Percentiles rank a stretch among this genome's conserved stretches.
phyloP scores from a whole-genome alignment of 2,888 invertebrate genomes.

The Corbicula japonica region DNA sequence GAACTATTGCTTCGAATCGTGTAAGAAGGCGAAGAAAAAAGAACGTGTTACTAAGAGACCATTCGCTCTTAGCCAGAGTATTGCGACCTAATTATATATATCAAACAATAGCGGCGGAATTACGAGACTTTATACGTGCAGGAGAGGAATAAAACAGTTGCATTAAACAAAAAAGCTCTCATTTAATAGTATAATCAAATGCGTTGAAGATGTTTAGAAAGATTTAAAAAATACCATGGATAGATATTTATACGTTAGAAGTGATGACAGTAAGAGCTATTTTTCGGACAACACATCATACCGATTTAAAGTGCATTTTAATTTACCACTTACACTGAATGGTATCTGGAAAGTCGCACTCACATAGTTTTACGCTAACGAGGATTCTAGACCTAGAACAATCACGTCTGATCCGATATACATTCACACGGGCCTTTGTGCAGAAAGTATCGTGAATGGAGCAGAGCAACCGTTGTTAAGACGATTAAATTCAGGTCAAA shows the following conservation, averaged over 20 bases:
- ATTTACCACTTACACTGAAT: constrained; percentile 17
- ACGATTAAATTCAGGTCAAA: constrained; percentile 38
- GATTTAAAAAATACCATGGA: constrained; percentile 9
- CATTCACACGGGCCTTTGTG: constrained; percentile 43
- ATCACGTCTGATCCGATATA: constrained; percentile 23
- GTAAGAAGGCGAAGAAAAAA: background rate
- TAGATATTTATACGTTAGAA: constrained; percentile 16
- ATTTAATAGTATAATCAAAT: background rate
- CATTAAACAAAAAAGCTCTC: no score
- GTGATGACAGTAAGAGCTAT: constrained; percentile 12
- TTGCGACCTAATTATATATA: constrained; percentile 7
- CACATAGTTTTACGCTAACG: constrained; percentile 39
- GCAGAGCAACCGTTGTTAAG: constrained; percentile 45
- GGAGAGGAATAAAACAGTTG: constrained; percentile 1
- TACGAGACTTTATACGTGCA: constrained; percentile 1
- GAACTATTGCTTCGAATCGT: background rate
- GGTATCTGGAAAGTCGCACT: constrained; percentile 51
- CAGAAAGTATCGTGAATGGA: constrained; percentile 55
- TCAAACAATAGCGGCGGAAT: constrained; percentile 7
- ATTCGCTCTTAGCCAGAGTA: background rate
- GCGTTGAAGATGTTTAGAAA: background rate
- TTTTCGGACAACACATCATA: constrained; percentile 19
- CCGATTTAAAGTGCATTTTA: constrained; percentile 44
- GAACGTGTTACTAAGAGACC: background rate
- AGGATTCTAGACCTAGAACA: constrained; percentile 10